Evolutionary conservation across 30 jellyfish, hydroid and myxozoan species (phyloP), one percentile per base, ranked within the genome.

Genomic region (Nemopilema nomurai): DNA sequence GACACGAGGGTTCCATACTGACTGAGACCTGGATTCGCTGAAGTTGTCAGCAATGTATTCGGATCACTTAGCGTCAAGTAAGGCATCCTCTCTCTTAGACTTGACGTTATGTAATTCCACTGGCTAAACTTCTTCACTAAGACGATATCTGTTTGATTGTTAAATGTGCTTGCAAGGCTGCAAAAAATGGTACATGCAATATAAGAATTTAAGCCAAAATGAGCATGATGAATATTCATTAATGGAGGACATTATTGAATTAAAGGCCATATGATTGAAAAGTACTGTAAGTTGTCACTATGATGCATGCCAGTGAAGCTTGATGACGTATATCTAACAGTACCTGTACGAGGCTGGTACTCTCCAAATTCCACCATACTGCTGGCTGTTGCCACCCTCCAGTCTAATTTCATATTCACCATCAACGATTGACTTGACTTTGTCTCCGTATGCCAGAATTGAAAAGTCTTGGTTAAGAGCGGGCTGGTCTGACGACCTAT

Each of bases 331-430:
- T n/a, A n/a, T n/a, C n/a, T n/a, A 1, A 31, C 18, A 49, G 18
- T 84, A 94, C 99, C 96, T 94, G 90, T 94, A 94, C 9, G 90
- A 76, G 17, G 96, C 53, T 18, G 99, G 99, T 51, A 97, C 92
- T 71, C 96, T 90, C 99, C 99, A 94, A 18, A 94, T 94, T 9
- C 99, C 99, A 79, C 99, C 99, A 81, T 90, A 90, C 89, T 89
- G 97, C 23, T 97, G 97, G 51, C 87, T 83, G 72, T 86, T 95
- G 18, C 96, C 96, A 17, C 97, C 99, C 57, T 89, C 99, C 7
- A 89, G 69, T 73, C 99, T 96, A 30, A 90, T 90, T 81, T 94
- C 97, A 86, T 84, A 94, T 9, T 82, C 92, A 18, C 90, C 96
- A 49, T 75, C 85, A 31, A 89, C 99, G 24, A 94, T 84, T 4